Base-by-base conservation (phyloP, 2,113 vertebrate species). In the Panurus biarmicus region DNA sequence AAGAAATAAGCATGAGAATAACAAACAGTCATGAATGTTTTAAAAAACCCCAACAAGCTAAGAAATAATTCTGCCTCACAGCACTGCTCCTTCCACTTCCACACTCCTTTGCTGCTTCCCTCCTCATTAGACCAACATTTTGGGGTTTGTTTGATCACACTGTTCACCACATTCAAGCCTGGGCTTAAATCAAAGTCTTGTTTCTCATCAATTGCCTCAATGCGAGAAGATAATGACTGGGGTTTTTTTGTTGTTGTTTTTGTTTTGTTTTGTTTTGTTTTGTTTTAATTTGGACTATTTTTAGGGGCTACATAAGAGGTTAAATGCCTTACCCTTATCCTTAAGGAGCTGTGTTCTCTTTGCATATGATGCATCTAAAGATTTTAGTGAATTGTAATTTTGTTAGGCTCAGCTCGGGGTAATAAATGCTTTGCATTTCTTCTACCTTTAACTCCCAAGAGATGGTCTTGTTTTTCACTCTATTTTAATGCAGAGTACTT, bases 261-360 rank as follows among this genome's bases (percentile, higher is more conserved):
- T n/a, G n/a, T n/a, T n/a, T n/a, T n/a, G n/a, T n/a, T n/a, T n/a
- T 2, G 0, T 45, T 4, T 23, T 36, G 31, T 14, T 18, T 21
- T 10, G 75, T 35, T 8, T 22, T 3, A 26, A 44, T 36, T 14
- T 36, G 13, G 14, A 42, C 40, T 60, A 62, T 51, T 87, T 60
- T 81, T 61, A 77, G 38, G 33, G 47, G 16, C 26, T 67, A 31
- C 26, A 1, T 66, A 51, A 74, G 36, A 84, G 9, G 56, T 64
- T 25, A 60, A 85, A 65, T 48, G 60, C 51, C 18, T 36, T 61
- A 62, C 47, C 28, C 48, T 22, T 61, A 62, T 51, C 28, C 48
- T 22, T 42, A 51, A 20, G 26, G 65, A 84, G 35, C 44, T 58
- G 12, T 44, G 11, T 67, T 90, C 93, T 74, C 38, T 51, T 20